Evolutionary conservation across 2,888 invertebrate species (phyloP).

Genomic region (Cheilosia urbana): DNA sequence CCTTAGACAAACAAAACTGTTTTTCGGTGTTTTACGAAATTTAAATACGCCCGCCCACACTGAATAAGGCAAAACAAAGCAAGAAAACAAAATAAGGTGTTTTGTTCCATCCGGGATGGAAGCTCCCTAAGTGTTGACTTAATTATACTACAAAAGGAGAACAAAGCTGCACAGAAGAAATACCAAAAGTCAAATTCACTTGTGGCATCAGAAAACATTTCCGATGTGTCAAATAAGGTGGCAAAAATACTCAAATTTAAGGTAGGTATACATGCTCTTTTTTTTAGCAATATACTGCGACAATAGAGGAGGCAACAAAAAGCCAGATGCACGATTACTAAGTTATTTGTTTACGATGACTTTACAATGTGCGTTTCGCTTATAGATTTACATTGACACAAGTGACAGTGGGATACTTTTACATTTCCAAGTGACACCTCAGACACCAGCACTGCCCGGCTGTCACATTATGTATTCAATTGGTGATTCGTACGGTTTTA

Average conservation of each 20-base stretch:
- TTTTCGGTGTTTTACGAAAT: too few species aligned
- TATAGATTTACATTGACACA: conserved; percentile 3
- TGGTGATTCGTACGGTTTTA: conserved; percentile 29
- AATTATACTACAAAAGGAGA: background rate
- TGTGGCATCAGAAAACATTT: conserved; percentile 13
- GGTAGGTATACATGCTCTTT: background rate
- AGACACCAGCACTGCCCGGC: background rate
- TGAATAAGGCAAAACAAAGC: too few species aligned
- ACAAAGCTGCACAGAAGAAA: background rate
- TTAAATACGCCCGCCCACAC: too few species aligned
- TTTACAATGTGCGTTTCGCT: conserved; percentile 1
- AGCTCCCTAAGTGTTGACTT: too few species aligned
- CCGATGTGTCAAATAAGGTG: background rate
- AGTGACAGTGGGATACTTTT: conserved; percentile 8
- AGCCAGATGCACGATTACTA: background rate
- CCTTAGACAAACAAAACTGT: too few species aligned
- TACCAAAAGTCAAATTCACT: background rate
- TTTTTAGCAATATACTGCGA: background rate
- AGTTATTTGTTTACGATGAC: background rate
- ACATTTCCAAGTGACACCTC: conserved; percentile 11
- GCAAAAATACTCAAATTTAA: background rate
- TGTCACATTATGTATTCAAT: conserved; percentile 44
- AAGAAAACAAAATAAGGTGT: too few species aligned
- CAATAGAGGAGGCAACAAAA: background rate
- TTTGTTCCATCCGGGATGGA: too few species aligned